Evolutionary conservation across 1,140 invertebrate genomes (phyloP), one percentile per base, ranked within the genome.

Genomic region (Neoseiulus cucumeris): DNA sequence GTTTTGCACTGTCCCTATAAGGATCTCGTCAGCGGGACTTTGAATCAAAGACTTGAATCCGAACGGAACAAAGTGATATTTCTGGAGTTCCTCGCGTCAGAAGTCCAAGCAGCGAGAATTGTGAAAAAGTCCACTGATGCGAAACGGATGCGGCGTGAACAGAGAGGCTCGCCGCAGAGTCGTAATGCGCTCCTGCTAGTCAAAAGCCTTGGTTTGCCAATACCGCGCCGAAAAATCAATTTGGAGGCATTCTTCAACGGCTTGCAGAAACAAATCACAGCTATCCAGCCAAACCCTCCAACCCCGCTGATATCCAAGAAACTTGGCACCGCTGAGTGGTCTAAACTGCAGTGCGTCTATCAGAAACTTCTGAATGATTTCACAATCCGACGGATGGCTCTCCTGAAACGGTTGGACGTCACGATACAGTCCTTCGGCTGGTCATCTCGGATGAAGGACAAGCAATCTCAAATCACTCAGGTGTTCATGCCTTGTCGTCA

Each of bases 331-430:
- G 33, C 14, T 25, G 14, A 59, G 22, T 59, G 51, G 51, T 29
- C 51, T 2, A 17, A 17, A 25, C 14, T 59, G 14, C 14, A 59
- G 4, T 20, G 33, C 25, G 51, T 33, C 33, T 59, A 59, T 25
- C 17, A 59, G 25, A 25, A 33, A 17, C 51, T 59, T 59, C 51
- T 59, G 1, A n/a, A 59, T 14, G 51, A 59, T 9, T 59, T 59
- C 22, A 59, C 51, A 29, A 33, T 59, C 22, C 51, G 51, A 59
- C 51, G 51, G 33, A 59, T 59, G 51, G 51, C 33, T 29, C 51
- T 59, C 51, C 25, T 59, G 25, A 59, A 59, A 25, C 51, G 51
- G 14, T 4, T 59, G 17, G 51, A 59, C 9, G 51, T 59, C 51
- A 59, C 51, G 1, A 33, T 59, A 25, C 22, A 29, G 22, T 59